Conservation (phyloP, 2,113 vertebrate species). For the Australoheros scitulus region DNA sequence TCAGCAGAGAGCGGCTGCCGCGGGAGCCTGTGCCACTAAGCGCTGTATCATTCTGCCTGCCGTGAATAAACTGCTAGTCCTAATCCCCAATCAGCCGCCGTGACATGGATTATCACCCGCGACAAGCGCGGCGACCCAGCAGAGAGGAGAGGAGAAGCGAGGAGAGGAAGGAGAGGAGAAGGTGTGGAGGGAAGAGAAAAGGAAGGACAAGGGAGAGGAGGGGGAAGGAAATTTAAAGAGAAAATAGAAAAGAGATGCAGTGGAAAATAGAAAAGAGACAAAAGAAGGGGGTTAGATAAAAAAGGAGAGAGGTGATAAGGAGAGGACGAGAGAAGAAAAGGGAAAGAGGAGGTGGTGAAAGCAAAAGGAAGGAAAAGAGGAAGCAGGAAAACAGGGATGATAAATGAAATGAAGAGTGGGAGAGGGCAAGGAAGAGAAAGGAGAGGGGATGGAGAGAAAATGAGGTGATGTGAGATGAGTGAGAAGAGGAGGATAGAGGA, state of each 20-base stretch:
- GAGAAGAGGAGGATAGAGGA: background rate
- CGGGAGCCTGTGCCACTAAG: conserved; percentile 82
- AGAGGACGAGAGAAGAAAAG: background rate
- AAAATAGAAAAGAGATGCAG: background rate
- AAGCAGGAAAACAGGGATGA: background rate
- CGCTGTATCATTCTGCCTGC: conserved; percentile 86
- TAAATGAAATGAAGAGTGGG: background rate
- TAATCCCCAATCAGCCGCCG: conserved; percentile 85
- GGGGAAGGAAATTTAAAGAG: background rate
- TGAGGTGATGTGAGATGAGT: background rate
- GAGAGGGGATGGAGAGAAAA: background rate
- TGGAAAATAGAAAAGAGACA: background rate
- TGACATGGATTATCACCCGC: conserved; percentile 83
- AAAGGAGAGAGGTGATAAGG: background rate
- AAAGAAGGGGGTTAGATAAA: background rate
- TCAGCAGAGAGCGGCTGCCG: conserved; percentile 86
- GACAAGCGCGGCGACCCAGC: conserved; percentile 74
- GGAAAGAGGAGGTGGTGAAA: background rate
- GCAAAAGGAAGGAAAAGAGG: background rate
- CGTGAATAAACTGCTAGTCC: conserved; percentile 86
- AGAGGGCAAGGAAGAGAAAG: background rate
- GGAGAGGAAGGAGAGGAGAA: background rate
- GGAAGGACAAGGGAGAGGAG: too few species aligned
- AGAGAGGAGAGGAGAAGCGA: conserved; percentile 31
- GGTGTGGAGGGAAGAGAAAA: background rate